These are phyloP conservation scores for Blera fallax DNA, from an alignment of 2,888 invertebrate genomes.

Conservation along the genomic window DNA sequence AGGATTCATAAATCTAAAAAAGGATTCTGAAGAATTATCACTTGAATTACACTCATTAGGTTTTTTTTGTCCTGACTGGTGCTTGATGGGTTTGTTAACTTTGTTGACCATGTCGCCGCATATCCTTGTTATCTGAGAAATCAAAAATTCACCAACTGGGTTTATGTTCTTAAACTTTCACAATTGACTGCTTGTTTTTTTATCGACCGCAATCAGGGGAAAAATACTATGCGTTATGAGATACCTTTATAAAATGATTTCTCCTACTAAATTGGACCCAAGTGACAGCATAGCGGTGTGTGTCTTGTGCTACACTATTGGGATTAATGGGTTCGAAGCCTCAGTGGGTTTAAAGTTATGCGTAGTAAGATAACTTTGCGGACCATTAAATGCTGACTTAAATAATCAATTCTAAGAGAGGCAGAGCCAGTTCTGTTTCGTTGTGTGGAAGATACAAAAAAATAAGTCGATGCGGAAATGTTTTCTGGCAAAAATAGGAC, in stretches of 20 bases:
- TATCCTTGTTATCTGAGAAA: neutral
- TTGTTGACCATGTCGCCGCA: neutral
- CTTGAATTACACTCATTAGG: slow-evolving; percentile 11
- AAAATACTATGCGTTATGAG: neutral
- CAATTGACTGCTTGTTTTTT: neutral
- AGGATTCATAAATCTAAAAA: slow-evolving; percentile 15
- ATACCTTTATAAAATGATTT: neutral
- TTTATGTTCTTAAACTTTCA: neutral
- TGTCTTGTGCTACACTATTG: neutral
- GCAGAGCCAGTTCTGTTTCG: too few relatives aligned
- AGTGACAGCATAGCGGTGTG: neutral
- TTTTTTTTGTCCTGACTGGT: neutral
- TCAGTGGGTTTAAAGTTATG: neutral
- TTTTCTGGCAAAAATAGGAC: too few relatives aligned
- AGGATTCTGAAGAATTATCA: neutral
- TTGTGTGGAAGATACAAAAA: too few relatives aligned
- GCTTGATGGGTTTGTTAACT: slow-evolving; percentile 2
- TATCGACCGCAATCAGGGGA: slow-evolving; percentile 7
- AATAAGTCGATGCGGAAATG: too few relatives aligned
- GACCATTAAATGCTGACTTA: too few relatives aligned
- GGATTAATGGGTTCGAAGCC: neutral
- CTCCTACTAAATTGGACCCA: neutral
- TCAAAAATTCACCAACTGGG: neutral
- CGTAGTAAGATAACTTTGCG: neutral
- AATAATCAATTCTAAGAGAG: too few relatives aligned